Conservation (phyloP, 1,140 invertebrate species). For the Lysiphlebus fabarum region DNA sequence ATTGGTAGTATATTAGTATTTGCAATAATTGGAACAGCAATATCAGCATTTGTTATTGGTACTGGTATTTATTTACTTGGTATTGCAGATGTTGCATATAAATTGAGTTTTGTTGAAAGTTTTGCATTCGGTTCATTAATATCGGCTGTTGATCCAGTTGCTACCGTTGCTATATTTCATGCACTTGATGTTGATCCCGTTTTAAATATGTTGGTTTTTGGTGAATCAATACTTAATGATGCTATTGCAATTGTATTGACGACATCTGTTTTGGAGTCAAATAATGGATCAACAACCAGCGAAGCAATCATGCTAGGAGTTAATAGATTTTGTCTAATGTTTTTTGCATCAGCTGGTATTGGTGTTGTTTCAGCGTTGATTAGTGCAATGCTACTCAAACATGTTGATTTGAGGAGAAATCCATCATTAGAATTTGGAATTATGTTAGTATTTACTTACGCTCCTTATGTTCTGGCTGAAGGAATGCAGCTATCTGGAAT, state of each 20-base stretch:
- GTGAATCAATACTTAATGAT: conserved; percentile 97
- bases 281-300: conserved; percentile 66
- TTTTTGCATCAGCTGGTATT: conserved; percentile 96
- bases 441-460: conserved; percentile 97
- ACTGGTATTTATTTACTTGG: conserved; percentile 93
- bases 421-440: conserved; percentile 97
- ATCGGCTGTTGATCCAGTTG: conserved; percentile 98
- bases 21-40: conserved; percentile 94
- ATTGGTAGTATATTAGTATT: conserved; percentile 93
- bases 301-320: conserved; percentile 88
- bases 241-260: conserved; percentile 97
- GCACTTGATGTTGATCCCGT: conserved; percentile 93
- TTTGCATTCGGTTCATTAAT: conserved; percentile 98
- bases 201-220: conserved; percentile 98
- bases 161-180: conserved; percentile 97
- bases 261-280: conserved; percentile 78
- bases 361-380: conserved; percentile 93
- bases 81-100: conserved; percentile 84
- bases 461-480: conserved; percentile 96
- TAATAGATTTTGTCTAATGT: conserved; percentile 93
- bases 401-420: conserved; percentile 94
- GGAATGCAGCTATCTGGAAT: conserved; percentile 95
- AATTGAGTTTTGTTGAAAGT: conserved; percentile 90
- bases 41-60: conserved; percentile 91
- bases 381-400: conserved; percentile 91